Percentiles rank a stretch among this genome's conserved stretches.
phyloP scores from a whole-genome alignment of 2,797 vertebrate genomes.

The Halcyon smyrnensis region DNA sequence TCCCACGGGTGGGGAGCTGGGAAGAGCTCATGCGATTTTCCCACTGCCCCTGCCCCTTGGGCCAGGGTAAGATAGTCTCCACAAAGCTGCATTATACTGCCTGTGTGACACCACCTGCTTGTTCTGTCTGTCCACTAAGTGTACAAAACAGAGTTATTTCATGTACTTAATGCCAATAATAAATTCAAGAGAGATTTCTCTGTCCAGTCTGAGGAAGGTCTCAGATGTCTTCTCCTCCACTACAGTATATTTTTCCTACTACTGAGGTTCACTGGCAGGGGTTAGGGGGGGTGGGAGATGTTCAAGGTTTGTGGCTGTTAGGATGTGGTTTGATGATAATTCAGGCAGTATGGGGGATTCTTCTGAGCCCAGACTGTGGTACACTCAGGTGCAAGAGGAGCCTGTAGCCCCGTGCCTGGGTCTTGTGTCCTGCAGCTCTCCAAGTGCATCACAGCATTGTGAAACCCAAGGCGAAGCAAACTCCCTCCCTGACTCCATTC shows the following conservation, averaged over 20 bases:
- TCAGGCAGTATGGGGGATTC: neutral
- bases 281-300: rapidly evolving
- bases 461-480: neutral
- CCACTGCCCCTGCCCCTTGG: neutral
- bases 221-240: neutral
- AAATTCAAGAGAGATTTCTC: neutral
- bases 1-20: neutral
- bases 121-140: neutral
- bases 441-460: neutral
- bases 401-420: neutral
- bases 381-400: neutral
- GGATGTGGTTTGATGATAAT: neutral
- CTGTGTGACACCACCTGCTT: neutral
- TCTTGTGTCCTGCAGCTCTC: neutral
- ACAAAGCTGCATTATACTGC: neutral
- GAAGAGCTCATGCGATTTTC: rapidly evolving
- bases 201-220: neutral
- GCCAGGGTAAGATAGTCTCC: neutral
- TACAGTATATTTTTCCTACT: neutral
- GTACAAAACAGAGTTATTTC: neutral
- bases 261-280: neutral
- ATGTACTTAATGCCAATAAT: neutral
- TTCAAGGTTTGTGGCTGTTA: neutral
- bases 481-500: neutral
- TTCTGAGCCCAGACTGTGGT: neutral